Percentiles rank a stretch among this genome's conserved stretches.
Evolutionary conservation across 1,140 invertebrate species (phyloP).

Genomic region (Heterodera schachtii): DNA sequence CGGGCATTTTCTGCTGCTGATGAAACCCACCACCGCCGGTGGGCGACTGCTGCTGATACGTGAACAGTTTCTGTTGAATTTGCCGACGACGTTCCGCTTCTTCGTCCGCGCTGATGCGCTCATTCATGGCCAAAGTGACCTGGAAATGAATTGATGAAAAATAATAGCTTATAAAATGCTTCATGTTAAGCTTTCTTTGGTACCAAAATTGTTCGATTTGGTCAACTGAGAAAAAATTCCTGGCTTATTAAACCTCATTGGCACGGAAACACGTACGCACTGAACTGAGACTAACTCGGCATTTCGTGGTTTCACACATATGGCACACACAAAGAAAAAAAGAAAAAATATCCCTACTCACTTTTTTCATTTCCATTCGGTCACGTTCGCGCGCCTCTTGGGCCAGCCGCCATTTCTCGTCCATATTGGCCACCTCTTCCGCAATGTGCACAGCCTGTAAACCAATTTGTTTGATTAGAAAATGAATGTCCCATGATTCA

Average conservation of each 20-base stretch:
- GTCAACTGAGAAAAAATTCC: too few species aligned
- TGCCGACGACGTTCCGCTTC: background rate
- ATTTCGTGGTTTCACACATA: too few species aligned
- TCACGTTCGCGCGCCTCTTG: conserved; percentile 35
- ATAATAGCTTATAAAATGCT: too few species aligned
- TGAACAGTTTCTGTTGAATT: background rate
- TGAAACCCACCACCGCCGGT: too few species aligned
- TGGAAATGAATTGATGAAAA: background rate
- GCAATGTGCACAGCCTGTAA: background rate
- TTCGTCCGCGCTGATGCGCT: conserved; percentile 26
- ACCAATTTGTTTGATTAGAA: background rate
- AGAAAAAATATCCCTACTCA: background rate
- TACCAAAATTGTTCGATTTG: too few species aligned
- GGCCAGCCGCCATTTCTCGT: conserved; percentile 30
- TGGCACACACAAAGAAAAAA: too few species aligned
- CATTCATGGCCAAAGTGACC: conserved; percentile 43
- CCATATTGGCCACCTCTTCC: conserved; percentile 13
- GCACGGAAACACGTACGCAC: too few species aligned
- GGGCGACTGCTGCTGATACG: background rate
- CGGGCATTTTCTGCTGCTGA: background rate
- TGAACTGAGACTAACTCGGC: too few species aligned
- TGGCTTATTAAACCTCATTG: too few species aligned
- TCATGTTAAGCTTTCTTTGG: too few species aligned
- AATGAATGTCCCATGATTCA: background rate
- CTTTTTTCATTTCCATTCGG: conserved; percentile 38